Conservation (phyloP, 2,113 vertebrate genomes). For the Naja naja region DNA sequence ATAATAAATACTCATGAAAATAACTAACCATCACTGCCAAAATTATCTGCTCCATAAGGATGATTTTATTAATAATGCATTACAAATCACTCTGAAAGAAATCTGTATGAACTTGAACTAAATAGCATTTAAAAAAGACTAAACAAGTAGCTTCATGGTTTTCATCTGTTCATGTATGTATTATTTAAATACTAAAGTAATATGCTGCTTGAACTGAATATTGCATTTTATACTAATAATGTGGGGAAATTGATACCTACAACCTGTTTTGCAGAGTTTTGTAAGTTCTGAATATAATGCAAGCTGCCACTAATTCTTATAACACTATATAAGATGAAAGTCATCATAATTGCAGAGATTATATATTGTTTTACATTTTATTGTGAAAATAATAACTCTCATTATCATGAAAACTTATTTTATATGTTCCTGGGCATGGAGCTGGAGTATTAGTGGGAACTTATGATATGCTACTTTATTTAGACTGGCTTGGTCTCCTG, state of each 20-base stretch:
- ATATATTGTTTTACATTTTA: background rate
- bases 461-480: background rate
- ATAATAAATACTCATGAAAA: background rate
- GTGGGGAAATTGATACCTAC: background rate
- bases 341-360: background rate
- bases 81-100: background rate
- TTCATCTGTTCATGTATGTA: background rate
- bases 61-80: background rate
- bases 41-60: background rate
- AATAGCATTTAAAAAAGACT: background rate
- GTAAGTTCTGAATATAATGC: background rate
- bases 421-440: background rate
- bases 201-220: background rate
- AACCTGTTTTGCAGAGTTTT: background rate
- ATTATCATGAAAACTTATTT: background rate
- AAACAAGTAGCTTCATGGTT: background rate
- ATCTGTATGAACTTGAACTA: background rate
- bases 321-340: background rate
- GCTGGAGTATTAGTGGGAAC: background rate
- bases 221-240: background rate
- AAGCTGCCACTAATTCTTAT: background rate
- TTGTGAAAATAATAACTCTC: background rate
- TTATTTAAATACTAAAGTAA: background rate
- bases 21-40: constrained; percentile 6
- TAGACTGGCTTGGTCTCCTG: background rate